A percentile compares a stretch with the other conserved stretches of the same genome.
Evolutionary conservation across 1,140 invertebrate genomes (phyloP).

Genomic region (Bombus consobrinus): DNA sequence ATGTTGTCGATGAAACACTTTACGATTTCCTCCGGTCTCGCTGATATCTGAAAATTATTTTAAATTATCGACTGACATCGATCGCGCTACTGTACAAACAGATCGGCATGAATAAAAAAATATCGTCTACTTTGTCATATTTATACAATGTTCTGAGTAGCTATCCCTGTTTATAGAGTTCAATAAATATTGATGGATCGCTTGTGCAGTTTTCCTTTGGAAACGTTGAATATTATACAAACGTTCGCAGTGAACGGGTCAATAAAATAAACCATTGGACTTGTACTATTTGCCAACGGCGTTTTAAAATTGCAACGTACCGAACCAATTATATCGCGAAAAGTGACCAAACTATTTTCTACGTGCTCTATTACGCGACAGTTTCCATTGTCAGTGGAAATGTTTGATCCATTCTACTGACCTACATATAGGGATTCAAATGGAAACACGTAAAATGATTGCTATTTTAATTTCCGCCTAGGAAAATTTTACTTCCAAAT

Average conservation of each 20-base stretch:
- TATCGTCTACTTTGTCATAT: background rate
- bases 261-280: background rate
- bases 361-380: background rate
- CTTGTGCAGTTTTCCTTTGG: background rate
- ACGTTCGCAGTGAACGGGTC: background rate
- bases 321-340: background rate
- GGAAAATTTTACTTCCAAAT: background rate
- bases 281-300: background rate
- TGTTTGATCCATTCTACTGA: constrained; percentile 4
- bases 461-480: background rate
- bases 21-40: background rate
- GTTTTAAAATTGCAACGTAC: constrained; percentile 5
- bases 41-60: constrained; percentile 33
- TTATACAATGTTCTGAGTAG: background rate
- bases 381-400: too few relatives aligned
- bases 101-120: background rate
- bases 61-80: background rate
- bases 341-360: background rate
- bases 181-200: constrained; percentile 2
- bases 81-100: background rate
- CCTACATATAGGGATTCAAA: too few relatives aligned
- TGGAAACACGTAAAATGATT: background rate
- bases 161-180: background rate
- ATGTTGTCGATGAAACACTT: background rate
- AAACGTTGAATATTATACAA: background rate